Evolutionary conservation across 2,888 invertebrate species (phyloP).

Genomic region (Endomychus coccineus): DNA sequence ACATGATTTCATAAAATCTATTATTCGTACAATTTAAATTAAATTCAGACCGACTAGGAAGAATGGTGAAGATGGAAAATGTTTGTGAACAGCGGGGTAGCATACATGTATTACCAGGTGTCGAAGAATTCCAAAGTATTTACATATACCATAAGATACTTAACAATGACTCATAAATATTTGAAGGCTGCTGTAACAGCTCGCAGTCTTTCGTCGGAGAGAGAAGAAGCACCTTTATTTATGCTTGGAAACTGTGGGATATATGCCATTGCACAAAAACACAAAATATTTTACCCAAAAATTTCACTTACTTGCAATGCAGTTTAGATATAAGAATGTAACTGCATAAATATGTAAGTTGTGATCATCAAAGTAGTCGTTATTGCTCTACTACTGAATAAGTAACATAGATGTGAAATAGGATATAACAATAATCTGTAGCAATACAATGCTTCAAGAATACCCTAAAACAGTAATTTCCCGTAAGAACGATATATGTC

Average conservation of each 20-base stretch:
- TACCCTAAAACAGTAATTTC: too few species aligned
- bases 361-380: too few species aligned
- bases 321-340: too few species aligned
- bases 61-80: slow-evolving; percentile 54
- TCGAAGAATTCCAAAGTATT: slow-evolving; percentile 50
- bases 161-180: slow-evolving; percentile 56
- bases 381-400: too few species aligned
- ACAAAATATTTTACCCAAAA: too few species aligned
- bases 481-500: too few species aligned
- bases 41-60: slow-evolving; percentile 35
- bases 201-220: slow-evolving; percentile 42
- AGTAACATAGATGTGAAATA: too few species aligned
- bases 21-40: slow-evolving; percentile 32
- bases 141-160: slow-evolving; percentile 43
- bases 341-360: too few species aligned
- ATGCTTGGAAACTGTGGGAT: slow-evolving; percentile 75
- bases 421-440: too few species aligned
- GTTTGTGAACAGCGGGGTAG: slow-evolving; percentile 65
- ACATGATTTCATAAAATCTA: too few species aligned
- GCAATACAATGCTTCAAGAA: too few species aligned
- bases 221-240: slow-evolving; percentile 60
- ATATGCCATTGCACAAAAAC: slow-evolving; percentile 64
- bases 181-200: slow-evolving; percentile 54
- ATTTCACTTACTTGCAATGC: too few species aligned
- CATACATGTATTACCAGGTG: slow-evolving; percentile 69